phyloP scores from a whole-genome alignment of 2,113 vertebrate genomes.

The Alethe diademata region DNA sequence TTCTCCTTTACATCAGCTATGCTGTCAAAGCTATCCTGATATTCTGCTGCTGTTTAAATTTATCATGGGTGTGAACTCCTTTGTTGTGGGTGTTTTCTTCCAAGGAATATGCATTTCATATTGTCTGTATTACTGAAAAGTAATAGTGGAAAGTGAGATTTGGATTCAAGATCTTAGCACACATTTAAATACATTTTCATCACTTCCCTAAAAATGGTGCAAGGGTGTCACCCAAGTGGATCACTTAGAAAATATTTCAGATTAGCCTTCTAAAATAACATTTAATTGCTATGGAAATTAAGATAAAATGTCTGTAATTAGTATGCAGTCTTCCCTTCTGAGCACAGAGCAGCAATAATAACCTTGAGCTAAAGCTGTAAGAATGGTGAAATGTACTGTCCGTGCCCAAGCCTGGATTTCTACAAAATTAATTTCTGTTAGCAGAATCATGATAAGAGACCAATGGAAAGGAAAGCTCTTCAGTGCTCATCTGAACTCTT shows the following conservation, averaged over 20 bases:
- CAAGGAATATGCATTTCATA: background rate
- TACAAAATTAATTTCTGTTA: constrained; percentile 33
- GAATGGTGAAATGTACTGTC: background rate
- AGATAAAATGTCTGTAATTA: constrained; percentile 31
- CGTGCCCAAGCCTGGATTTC: background rate
- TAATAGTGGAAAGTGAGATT: background rate
- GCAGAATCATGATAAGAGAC: background rate
- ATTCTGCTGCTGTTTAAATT: background rate
- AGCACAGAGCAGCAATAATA: background rate
- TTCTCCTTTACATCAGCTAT: background rate
- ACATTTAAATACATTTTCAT: background rate
- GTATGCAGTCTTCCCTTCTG: constrained; percentile 4
- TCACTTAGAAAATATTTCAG: constrained; percentile 18
- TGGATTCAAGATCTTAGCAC: background rate
- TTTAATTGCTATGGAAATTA: constrained; percentile 26
- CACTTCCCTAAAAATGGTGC: background rate
- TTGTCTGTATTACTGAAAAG: background rate
- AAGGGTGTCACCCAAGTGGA: background rate
- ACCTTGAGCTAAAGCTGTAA: background rate
- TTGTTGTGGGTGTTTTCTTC: background rate
- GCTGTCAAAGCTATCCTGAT: background rate
- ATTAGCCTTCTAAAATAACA: constrained; percentile 24
- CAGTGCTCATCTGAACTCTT: background rate
- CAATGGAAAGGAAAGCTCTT: background rate
- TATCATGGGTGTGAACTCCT: background rate